phyloP scores from a whole-genome alignment of 2,797 vertebrate species.

The Sebastes steindachneri region DNA sequence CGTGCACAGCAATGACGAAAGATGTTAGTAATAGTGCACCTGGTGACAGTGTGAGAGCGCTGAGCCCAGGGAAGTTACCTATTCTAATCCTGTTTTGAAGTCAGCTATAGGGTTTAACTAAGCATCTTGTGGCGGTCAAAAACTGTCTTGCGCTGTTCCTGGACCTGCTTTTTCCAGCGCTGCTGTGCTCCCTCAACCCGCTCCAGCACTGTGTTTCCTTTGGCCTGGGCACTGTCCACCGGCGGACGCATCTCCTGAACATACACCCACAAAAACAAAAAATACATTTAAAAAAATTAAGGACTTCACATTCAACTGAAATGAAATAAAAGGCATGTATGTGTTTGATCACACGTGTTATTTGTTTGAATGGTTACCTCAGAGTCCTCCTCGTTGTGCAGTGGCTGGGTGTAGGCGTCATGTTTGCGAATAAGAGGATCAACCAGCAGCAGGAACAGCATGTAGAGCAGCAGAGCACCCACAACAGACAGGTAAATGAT shows the following conservation, averaged over 20 bases:
- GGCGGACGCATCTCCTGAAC: conserved; percentile 86
- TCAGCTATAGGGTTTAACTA: conserved; percentile 81
- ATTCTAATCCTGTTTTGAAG: conserved; percentile 19
- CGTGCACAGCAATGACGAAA: conserved; percentile 12
- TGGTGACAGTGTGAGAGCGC: conserved; percentile 44
- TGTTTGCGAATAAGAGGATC: conserved; percentile 95
- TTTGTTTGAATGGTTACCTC: conserved; percentile 83
- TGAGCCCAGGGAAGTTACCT: conserved; percentile 7
- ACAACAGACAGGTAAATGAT: conserved; percentile 95
- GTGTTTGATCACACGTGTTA: neutral
- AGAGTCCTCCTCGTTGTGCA: conserved; percentile 92
- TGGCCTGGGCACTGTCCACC: conserved; percentile 55
- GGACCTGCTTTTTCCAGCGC: conserved; percentile 97
- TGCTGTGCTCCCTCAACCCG: conserved; percentile 95
- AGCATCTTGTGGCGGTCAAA: conserved; percentile 98
- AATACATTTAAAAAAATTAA: neutral
- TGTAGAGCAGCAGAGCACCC: conserved; percentile 92
- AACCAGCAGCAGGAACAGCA: conserved; percentile 94
- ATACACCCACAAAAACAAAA: conserved; percentile 2
- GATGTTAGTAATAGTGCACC: conserved; percentile 23
- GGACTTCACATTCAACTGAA: neutral
- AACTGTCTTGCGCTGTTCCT: conserved; percentile 95
- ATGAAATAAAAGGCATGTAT: neutral
- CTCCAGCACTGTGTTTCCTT: conserved; percentile 92
- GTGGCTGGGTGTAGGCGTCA: conserved; percentile 88